Evolutionary conservation across 2,888 invertebrate genomes (phyloP), one percentile per base, ranked within the genome.

Genomic region (Drosophila birchii): DNA sequence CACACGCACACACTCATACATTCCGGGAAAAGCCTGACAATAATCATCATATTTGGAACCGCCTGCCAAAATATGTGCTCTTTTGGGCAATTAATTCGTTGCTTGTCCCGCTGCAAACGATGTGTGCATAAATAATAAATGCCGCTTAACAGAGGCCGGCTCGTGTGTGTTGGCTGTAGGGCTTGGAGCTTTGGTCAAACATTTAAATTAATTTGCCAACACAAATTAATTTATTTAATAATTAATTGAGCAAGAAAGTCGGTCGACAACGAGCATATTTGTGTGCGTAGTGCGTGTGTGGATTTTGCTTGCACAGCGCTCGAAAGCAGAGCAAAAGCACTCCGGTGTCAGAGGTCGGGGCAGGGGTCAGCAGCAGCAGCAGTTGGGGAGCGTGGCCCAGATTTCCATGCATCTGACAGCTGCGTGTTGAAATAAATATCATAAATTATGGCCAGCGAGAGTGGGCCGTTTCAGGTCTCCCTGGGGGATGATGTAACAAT

Each of bases 151-250:
- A 23, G 51, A 41, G 41, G 32, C n/a, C 60, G 41, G 55, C 55
- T 41, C 41, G 49, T 43, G 18, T 43, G 18, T 47, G 44, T 23
- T 45, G 26, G 26, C 53, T 36, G 23, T 36, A 47, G 39, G 56
- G 57, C 39, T 53, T 8, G n/a, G 12, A 61, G 47, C 51, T 51
- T 39, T 78, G 75, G 76, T 45, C 80, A 79, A 68, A 76, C 85
- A 87, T 88, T 88, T 86, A 88, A 88, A 88, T 88, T 88, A 86
- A 88, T 87, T 87, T 86, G 72, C 81, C 78, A 71, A 78, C 79
- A 76, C 75, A 86, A 87, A 88, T 87, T 84, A 87, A 88, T 88
- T 87, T 80, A 85, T 88, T 88, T 76, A 80, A 87, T 88, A 86
- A 88, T 88, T 87, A 87, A 88, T 87, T 83, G 80, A 79, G 78